Conservation (phyloP, 2,113 vertebrate genomes). For the Reinhardtius hippoglossoides region DNA sequence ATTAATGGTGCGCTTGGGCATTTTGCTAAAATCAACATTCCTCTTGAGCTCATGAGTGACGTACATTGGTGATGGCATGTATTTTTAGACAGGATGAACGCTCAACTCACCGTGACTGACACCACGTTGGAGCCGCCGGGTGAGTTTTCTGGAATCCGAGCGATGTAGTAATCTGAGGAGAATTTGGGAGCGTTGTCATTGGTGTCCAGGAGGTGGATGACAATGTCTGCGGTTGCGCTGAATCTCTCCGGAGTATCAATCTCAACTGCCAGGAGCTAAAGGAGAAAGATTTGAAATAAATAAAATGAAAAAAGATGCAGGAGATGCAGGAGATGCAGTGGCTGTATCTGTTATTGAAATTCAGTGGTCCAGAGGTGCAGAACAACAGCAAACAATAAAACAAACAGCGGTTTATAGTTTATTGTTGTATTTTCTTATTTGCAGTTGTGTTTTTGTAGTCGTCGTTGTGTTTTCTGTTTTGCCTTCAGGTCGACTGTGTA, state of each 20-base stretch:
- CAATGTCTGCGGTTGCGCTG: constrained; percentile 92
- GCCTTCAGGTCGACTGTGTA: no score
- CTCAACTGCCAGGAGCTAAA: constrained; percentile 93
- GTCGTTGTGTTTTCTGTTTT: neutral
- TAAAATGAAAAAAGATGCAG: neutral
- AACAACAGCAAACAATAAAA: no score
- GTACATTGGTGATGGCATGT: constrained; percentile 41
- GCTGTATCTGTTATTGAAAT: neutral
- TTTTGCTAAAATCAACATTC: constrained; percentile 65
- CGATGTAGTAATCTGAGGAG: constrained; percentile 92
- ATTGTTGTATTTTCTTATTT: neutral
- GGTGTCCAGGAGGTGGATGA: constrained; percentile 91
- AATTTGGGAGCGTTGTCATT: constrained; percentile 96
- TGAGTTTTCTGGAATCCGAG: constrained; percentile 93
- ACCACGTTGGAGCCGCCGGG: constrained; percentile 92
- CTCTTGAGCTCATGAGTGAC: constrained; percentile 62
- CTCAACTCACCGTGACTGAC: constrained; percentile 88
- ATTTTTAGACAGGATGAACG: constrained; percentile 65
- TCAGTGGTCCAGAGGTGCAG: no score
- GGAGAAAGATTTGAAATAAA: neutral
- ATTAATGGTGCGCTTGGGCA: constrained; percentile 68
- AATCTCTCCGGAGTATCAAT: constrained; percentile 94
- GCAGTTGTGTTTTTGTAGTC: no score
- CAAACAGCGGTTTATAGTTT: no score
- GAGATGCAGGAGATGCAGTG: no score